Conservation (phyloP, 2,797 vertebrate species). For the Chrysocyon brachyurus region DNA sequence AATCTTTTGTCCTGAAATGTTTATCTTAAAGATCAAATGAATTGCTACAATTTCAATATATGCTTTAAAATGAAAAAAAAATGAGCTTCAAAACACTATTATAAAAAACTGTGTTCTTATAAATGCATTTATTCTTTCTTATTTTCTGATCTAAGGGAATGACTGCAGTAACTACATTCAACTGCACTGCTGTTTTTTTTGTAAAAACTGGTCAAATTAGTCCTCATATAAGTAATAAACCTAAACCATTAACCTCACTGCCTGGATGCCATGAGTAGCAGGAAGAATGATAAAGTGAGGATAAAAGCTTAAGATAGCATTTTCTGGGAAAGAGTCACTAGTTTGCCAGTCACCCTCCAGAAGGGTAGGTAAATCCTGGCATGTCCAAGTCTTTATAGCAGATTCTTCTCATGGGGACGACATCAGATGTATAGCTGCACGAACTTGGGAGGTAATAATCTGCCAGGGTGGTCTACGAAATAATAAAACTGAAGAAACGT, state of each 20-base stretch:
- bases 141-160: background rate
- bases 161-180: background rate
- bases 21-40: conserved; percentile 1
- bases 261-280: background rate
- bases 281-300: background rate
- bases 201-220: background rate
- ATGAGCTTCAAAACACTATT: background rate
- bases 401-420: background rate
- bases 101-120: background rate
- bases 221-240: background rate
- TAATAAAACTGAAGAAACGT: background rate
- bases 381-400: background rate
- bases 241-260: background rate
- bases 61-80: background rate
- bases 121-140: background rate
- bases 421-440: background rate
- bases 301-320: background rate
- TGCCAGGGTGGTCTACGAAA: too few relatives aligned
- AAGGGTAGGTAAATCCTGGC: background rate
- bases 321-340: background rate
- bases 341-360: accelerated
- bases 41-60: background rate
- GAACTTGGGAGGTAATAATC: background rate
- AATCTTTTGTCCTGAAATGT: background rate
- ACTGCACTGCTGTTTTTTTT: background rate